Evolutionary conservation across 2,113 vertebrate species (phyloP).

Genomic region (Chamaea fasciata): DNA sequence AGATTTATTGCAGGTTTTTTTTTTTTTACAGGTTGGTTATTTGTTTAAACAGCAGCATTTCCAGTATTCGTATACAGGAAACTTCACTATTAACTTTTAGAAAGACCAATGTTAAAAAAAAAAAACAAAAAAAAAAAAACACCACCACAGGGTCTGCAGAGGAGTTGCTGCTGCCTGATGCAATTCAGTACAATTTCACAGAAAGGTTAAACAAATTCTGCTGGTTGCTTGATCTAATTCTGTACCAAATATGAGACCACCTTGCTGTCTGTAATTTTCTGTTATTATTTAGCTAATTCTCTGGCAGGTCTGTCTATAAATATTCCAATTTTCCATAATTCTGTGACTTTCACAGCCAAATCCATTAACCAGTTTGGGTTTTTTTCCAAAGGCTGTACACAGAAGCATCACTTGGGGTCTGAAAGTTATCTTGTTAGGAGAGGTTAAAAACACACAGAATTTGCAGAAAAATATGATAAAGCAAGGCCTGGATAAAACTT

Average conservation of each 20-base stretch:
- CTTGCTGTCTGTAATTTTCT: slow-evolving; percentile 34
- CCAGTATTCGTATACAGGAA: neutral
- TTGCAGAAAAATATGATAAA: neutral
- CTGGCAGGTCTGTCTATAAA: neutral
- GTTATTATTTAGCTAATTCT: slow-evolving; percentile 36
- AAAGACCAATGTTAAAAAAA: neutral
- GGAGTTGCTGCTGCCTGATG: neutral
- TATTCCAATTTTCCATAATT: slow-evolving; percentile 22
- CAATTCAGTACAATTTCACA: slow-evolving; percentile 3
- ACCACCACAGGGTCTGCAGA: neutral
- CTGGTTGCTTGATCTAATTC: slow-evolving; percentile 12
- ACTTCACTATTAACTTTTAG: neutral
- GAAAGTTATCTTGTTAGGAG: neutral
- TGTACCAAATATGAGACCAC: slow-evolving; percentile 9
- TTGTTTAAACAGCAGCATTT: neutral
- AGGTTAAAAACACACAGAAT: neutral
- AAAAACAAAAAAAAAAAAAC: neutral
- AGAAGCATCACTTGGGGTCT: neutral
- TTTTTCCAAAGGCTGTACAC: neutral
- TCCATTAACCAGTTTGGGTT: neutral
- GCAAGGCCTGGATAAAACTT: neutral
- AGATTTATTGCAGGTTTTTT: neutral
- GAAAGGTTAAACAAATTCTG: slow-evolving; percentile 51
- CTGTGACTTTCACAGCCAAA: slow-evolving; percentile 19
- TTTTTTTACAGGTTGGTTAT: neutral